Base-by-base conservation (phyloP, 2,113 vertebrate species). In the Rhineura floridana region DNA sequence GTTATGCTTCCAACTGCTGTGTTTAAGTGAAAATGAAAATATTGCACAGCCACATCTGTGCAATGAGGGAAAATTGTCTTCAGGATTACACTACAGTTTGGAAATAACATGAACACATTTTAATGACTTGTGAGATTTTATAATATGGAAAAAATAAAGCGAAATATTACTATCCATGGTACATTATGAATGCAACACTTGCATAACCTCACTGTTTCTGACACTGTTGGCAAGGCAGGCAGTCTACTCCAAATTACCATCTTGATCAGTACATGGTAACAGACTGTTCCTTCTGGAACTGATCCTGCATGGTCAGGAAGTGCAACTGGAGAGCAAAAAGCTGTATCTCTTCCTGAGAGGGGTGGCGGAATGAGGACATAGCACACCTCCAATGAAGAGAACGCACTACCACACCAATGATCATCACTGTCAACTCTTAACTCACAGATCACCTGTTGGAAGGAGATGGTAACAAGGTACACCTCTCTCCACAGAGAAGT, bases 11-110 rank as follows among this genome's bases (percentile, higher is more conserved):
- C 28, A 69, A 75, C 76, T 72, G 44, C 88, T 85, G 19, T 84
- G 72, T 39, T 69, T 59, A 55, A 81, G 87, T 89, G 76, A 55
- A 81, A 75, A 85, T 65, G 67, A 70, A 87, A 80, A 85, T 73
- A 89, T 79, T 77, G 30, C 50, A 89, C 33, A 65, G 59, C 59
- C 82, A 62, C 55, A 69, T 83, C 39, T 77, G 44, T 62, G 84
- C 67, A 86, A 39, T 42, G 30, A 25, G 62, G 46, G 48, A 77
- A 91, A 89, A 4, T 52, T 63, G 44, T 1, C 0, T 83, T 83
- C 87, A 39, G 73, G 46, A 55, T 46, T 52, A 46, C 0, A 82
- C 19, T 75, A 0, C 36, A 55, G 62, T 80, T 80, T 80, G 72
- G 11, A 7, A 12, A 44, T 83, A 75, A 81, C 19, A 5, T 15